Evolutionary conservation across 2,113 vertebrate species (phyloP).

Genomic region (Apus apus): DNA sequence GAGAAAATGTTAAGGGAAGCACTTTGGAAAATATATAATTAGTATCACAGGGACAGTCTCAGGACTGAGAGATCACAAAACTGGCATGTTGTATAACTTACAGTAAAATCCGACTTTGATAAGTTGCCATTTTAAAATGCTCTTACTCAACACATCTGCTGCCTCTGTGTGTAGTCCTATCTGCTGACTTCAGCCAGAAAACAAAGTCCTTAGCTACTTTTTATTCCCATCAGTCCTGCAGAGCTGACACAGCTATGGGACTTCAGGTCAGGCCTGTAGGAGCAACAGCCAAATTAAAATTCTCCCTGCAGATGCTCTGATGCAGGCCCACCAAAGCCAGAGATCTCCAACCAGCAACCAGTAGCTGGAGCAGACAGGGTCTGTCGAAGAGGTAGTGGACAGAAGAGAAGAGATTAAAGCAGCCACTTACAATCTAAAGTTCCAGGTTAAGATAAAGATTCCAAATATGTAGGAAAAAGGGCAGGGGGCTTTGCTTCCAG

Average conservation of each 20-base stretch:
- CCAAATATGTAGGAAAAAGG: not conserved
- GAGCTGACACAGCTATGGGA: accelerated
- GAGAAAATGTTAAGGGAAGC: slow-evolving; percentile 41
- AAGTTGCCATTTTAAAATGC: slow-evolving; percentile 47
- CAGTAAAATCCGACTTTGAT: slow-evolving; percentile 48
- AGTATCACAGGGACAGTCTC: slow-evolving; percentile 19
- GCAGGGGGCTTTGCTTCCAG: not conserved
- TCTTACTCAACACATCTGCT: slow-evolving; percentile 41
- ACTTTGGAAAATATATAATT: slow-evolving; percentile 50
- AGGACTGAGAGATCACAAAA: slow-evolving; percentile 27
- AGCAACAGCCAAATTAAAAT: not conserved
- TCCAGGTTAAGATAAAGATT: not conserved
- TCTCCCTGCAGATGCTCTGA: not conserved
- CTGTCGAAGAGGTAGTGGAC: not conserved
- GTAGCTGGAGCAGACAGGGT: not conserved
- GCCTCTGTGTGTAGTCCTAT: not conserved
- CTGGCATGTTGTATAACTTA: slow-evolving; percentile 18
- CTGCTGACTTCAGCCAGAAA: slow-evolving; percentile 64
- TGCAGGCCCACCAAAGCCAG: not conserved
- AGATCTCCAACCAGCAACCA: not conserved
- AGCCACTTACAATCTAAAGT: not conserved
- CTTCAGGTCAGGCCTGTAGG: not conserved
- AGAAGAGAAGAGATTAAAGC: not conserved
- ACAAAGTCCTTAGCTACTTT: slow-evolving; percentile 27
- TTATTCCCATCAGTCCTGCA: slow-evolving; percentile 27